Conservation (phyloP, 1,140 invertebrate species). For the Epicauta chinensis region DNA sequence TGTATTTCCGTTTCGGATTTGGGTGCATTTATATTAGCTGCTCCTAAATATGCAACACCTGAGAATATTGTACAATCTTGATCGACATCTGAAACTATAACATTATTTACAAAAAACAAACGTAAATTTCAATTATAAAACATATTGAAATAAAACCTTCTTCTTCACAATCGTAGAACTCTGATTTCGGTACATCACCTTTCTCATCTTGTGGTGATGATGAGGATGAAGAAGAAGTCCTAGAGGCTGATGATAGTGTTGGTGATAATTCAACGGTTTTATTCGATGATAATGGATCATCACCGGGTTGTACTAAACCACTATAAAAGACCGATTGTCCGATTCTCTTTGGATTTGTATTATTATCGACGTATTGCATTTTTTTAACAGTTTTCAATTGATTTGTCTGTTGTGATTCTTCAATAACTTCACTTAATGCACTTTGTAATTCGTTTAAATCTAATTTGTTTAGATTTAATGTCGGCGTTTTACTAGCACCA, state of each 20-base stretch:
- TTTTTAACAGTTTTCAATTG: constrained; percentile 18
- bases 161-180: constrained; percentile 40
- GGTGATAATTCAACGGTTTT: background rate
- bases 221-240: no score
- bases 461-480: constrained; percentile 67
- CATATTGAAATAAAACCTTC: constrained; percentile 45
- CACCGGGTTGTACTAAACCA: constrained; percentile 39
- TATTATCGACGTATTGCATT: constrained; percentile 35
- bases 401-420: no score
- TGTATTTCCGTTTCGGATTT: constrained; percentile 94
- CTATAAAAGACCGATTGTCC: constrained; percentile 47
- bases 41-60: constrained; percentile 90
- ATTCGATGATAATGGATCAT: constrained; percentile 31
- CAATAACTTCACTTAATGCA: constrained; percentile 65
- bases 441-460: constrained; percentile 67
- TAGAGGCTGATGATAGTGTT: background rate
- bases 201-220: constrained; percentile 57
- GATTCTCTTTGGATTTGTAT: constrained; percentile 33
- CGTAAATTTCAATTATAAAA: background rate
- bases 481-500: constrained; percentile 53
- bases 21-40: constrained; percentile 86
- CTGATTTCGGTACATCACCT: constrained; percentile 69
- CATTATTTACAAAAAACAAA: constrained; percentile 4
- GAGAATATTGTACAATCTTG: constrained; percentile 89
- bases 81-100: constrained; percentile 63